Evolutionary conservation across 2,113 vertebrate species (phyloP).

Genomic region (Hyla sarda): DNA sequence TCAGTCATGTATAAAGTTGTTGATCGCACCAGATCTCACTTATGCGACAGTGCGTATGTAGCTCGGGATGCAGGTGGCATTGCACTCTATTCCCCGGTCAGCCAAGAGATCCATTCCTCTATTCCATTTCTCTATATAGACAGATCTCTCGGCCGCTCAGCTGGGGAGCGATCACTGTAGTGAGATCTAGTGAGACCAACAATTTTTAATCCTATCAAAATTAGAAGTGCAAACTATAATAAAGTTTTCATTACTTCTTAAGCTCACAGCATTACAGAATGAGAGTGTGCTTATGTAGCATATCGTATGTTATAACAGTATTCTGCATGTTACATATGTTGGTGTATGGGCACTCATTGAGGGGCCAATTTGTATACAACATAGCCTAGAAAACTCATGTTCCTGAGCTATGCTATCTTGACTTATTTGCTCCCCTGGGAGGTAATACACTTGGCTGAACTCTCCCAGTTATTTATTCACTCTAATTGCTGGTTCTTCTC

Average conservation of each 20-base stretch:
- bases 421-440: background rate
- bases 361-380: slow-evolving; percentile 2
- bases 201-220: background rate
- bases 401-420: background rate
- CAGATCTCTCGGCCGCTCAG: no score
- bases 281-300: background rate
- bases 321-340: slow-evolving; percentile 4
- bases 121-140: no score
- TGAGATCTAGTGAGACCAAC: no score
- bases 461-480: background rate
- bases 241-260: background rate
- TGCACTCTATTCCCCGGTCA: no score
- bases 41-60: no score
- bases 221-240: background rate
- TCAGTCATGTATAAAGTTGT: no score
- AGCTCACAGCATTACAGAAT: background rate
- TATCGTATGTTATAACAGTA: background rate
- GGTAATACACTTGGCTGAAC: background rate
- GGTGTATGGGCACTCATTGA: slow-evolving; percentile 3
- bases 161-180: no score
- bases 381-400: slow-evolving; percentile 4
- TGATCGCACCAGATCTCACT: no score
- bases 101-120: no score
- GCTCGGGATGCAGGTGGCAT: no score
- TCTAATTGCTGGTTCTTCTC: slow-evolving; percentile 11